Evolutionary conservation across 2,888 invertebrate genomes (phyloP), one percentile per base, ranked within the genome.

Genomic region (Meiosimyza platycephala): DNA sequence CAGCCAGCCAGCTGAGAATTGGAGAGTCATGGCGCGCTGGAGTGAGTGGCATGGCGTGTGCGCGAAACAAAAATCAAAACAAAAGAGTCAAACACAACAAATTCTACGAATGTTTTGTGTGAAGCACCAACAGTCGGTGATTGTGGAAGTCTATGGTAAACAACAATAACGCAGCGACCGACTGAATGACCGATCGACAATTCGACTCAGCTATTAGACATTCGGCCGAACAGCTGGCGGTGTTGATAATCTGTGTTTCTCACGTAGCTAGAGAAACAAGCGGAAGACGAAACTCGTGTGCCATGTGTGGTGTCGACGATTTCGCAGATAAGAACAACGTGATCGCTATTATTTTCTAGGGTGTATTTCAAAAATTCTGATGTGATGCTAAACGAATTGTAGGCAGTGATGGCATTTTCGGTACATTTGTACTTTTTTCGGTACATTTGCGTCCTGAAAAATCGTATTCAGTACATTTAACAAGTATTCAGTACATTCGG

Each of bases 11-110:
- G 64, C 55, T n/a, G 33, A 28, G 54, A 28, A 15, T 33, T 57
- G 50, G 22, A 15, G 55, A 59, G 65, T 28, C 22, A n/a, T 28
- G 66, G 52, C 47, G n/a, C 47, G 28, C 12, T 59, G 50, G 60
- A 59, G 2, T 15, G 40, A 52, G 54, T 40, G 18, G 65, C 7
- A 16, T 33, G 51, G 51, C 63, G 66, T 72, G 76, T 76, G 79
- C 78, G 78, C 77, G 77, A 78, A 80, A 73, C 78, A 76, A 77
- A 76, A 81, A 83, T 80, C 82, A 84, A 83, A 84, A 84, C 83
- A 83, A 76, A 75, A 74, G 16, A 70, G 51, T 28, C 60, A 28
- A 83, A 80, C 71, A 54, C 40, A 57, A 63, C 16, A 16, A 52
- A 18, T 40, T 33, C 18, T 22, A 64, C 57, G 16, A 40, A 40